Conservation (phyloP, 2,113 vertebrate genomes). For the Nibea coibor region DNA sequence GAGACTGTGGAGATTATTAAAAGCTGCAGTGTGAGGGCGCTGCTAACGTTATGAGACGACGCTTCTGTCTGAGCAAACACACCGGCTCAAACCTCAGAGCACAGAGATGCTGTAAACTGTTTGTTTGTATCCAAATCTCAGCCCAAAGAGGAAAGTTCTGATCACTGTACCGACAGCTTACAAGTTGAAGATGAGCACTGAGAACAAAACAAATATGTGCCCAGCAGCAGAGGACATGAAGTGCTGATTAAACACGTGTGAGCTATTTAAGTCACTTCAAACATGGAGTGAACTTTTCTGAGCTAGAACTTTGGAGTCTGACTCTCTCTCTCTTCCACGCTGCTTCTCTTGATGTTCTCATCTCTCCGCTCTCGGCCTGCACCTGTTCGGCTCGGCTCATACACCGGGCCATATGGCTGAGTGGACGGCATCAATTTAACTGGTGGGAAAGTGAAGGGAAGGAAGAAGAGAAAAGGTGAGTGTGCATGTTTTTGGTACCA, state of each 20-base stretch:
- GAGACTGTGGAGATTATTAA: too few species aligned
- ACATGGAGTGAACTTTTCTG: neutral
- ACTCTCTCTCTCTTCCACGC: slow-evolving; percentile 26
- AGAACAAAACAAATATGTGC: neutral
- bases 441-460: slow-evolving; percentile 5
- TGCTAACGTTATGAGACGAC: too few species aligned
- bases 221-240: neutral
- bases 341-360: neutral
- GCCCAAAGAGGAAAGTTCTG: too few species aligned
- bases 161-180: neutral
- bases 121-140: too few species aligned
- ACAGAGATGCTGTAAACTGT: too few species aligned
- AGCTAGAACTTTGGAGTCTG: slow-evolving; percentile 10
- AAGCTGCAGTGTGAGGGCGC: too few species aligned
- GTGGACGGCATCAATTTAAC: slow-evolving; percentile 40
- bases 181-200: neutral
- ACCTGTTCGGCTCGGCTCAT: neutral
- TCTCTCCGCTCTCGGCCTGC: slow-evolving; percentile 1
- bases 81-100: too few species aligned
- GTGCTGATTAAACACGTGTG: too few species aligned
- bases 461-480: neutral
- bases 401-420: slow-evolving; percentile 20
- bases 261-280: neutral
- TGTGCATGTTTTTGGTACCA: neutral
- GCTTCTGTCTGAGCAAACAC: too few species aligned